Conservation (phyloP, 2,888 invertebrate genomes). For the Eueremaeus valkanovi region DNA sequence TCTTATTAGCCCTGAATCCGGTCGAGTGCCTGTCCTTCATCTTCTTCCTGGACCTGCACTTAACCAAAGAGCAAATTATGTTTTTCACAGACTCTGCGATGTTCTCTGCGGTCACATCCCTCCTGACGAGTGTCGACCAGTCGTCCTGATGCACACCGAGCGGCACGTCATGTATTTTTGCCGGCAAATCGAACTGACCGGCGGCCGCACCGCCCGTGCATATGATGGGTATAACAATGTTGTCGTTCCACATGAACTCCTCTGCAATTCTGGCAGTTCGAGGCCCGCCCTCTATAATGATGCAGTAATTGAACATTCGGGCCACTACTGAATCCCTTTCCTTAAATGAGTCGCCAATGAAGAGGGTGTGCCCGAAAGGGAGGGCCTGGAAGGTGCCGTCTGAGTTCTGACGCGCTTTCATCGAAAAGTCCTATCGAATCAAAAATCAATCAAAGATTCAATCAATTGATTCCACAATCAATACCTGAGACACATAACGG, state of each 20-base stretch:
- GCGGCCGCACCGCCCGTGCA: constrained; percentile 50
- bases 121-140: constrained; percentile 46
- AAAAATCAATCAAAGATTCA: no score
- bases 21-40: background rate
- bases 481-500: constrained; percentile 21
- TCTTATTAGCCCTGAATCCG: background rate
- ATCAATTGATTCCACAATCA: background rate
- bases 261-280: constrained; percentile 50
- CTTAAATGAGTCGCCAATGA: constrained; percentile 49
- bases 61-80: constrained; percentile 38
- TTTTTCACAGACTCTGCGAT: constrained; percentile 47
- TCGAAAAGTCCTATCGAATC: constrained; percentile 48
- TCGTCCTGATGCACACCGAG: constrained; percentile 47
- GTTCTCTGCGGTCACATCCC: constrained; percentile 42
- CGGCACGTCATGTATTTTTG: constrained; percentile 48
- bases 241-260: constrained; percentile 51
- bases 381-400: constrained; percentile 49
- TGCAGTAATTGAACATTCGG: constrained; percentile 50
- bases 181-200: constrained; percentile 47
- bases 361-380: constrained; percentile 47
- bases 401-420: constrained; percentile 48
- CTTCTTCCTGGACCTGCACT: constrained; percentile 14
- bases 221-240: constrained; percentile 50
- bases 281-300: constrained; percentile 51
- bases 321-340: constrained; percentile 50